phyloP scores from a whole-genome alignment of 2,888 invertebrate species.

The Tortricodes alternella region DNA sequence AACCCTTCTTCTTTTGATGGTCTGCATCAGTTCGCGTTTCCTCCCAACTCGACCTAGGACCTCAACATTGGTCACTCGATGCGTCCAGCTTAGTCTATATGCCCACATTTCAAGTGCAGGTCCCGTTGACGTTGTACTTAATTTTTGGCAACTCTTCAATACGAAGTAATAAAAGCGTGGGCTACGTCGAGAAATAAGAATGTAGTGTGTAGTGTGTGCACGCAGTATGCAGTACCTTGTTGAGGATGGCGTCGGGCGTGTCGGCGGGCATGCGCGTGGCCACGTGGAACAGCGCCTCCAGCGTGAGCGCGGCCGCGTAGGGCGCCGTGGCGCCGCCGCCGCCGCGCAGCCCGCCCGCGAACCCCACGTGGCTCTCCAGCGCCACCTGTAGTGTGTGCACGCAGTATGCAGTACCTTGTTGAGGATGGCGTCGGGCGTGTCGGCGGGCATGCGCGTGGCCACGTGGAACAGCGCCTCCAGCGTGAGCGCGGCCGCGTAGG shows the following conservation, averaged over 20 bases:
- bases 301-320: conserved; percentile 95
- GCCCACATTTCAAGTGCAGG: too few species aligned
- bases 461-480: conserved; percentile 98
- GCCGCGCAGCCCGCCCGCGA: conserved; percentile 95
- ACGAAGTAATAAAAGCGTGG: too few species aligned
- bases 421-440: conserved; percentile 92
- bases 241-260: conserved; percentile 92
- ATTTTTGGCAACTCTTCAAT: too few species aligned
- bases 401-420: conserved; percentile 85
- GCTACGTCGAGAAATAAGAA: too few species aligned
- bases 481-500: conserved; percentile 96
- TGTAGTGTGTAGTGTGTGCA: too few species aligned
- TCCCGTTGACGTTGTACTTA: too few species aligned
- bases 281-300: conserved; percentile 98
- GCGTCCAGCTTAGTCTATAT: too few species aligned
- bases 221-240: conserved; percentile 83
- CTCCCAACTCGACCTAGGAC: too few species aligned
- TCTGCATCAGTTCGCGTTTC: too few species aligned
- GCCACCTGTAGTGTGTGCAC: conserved; percentile 85
- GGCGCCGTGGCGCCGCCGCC: conserved; percentile 97
- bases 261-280: conserved; percentile 98
- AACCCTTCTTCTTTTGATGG: too few species aligned
- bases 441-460: conserved; percentile 97
- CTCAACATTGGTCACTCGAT: too few species aligned
- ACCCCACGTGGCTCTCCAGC: conserved; percentile 96